Evolutionary conservation across 2,888 invertebrate genomes (phyloP), one percentile per base, ranked within the genome.

Genomic region (Mesoligia furuncula): DNA sequence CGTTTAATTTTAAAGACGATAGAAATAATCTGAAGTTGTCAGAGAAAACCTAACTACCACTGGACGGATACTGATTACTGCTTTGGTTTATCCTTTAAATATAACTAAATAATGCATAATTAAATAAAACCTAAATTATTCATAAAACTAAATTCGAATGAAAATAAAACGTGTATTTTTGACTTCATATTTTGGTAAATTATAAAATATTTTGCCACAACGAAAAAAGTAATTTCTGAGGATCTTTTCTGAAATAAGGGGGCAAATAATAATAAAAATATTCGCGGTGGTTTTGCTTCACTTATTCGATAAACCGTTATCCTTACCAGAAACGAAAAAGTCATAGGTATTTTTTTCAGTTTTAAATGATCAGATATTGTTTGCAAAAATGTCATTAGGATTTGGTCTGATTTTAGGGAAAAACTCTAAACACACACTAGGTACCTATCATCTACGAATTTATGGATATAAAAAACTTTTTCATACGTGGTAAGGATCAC

Each of bases 1-100:
- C 27, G 59, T 48, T 42, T 73, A 84, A 75, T 84, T 80, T 76
- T 73, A 74, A 86, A 85, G 84, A 84, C 84, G 74, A 85, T 80
- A 89, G 68, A 88, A 84, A 61, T 59, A 79, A 66, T 75, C 69
- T 84, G 75, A 84, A 89, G 79, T 84, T 75, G 73, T 85, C 79
- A 90, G 89, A 89, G 77, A 82, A 90, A 94, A 93, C 94, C 94
- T 95, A 95, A 94, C 95, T 96, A 96, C 93, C 92, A 93, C 93
- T 96, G 96, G 96, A 96, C 96, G 96, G 96, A 96, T 96, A 96
- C 96, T 96, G 96, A 96, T 96, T 96, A 95, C 95, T 95, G 95
- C 96, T 96, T 96, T 96, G 96, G 95, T 95, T 94, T 92, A 93
- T 90, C 94, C 93, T 94, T 93, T 92, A 90, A 86, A 76, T 79